A percentile compares a stretch with the other conserved stretches of the same genome.
These are phyloP conservation scores for Wiebesia pumilae DNA, from an alignment of 1,140 invertebrate species.

Conservation along the genomic window DNA sequence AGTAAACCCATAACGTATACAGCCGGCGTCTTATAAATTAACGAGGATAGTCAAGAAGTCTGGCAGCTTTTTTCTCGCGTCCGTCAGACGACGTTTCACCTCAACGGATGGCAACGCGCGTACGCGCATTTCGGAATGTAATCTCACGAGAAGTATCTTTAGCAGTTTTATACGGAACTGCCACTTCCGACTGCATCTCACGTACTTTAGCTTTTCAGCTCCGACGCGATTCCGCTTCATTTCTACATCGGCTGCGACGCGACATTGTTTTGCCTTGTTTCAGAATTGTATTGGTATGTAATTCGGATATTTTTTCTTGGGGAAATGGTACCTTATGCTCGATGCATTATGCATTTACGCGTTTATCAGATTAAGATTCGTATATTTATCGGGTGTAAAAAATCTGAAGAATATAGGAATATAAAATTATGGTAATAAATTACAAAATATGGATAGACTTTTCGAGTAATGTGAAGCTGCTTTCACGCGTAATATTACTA, in stretches of 20 bases:
- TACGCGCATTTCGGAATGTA: slow-evolving; percentile 6
- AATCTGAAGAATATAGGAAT: neutral
- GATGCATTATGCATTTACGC: neutral
- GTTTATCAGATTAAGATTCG: neutral
- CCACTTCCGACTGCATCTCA: slow-evolving; percentile 40
- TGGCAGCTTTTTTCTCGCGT: neutral
- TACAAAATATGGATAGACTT: neutral
- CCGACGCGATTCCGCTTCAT: neutral
- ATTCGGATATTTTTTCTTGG: neutral
- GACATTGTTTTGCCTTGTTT: neutral
- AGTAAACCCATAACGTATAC: neutral
- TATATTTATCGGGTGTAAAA: neutral
- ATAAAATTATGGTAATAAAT: neutral
- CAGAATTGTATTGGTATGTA: neutral
- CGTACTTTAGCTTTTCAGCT: neutral
- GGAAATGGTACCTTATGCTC: neutral
- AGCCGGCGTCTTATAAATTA: slow-evolving; percentile 24
- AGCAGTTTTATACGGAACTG: neutral
- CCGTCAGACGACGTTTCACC: neutral
- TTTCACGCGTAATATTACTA: neutral
- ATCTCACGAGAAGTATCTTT: slow-evolving; percentile 32
- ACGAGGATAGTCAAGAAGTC: neutral
- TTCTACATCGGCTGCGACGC: neutral
- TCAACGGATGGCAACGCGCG: neutral
- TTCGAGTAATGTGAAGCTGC: neutral